Evolutionary conservation across 2,797 vertebrate species (phyloP).

Genomic region (Pelobates cultripes): DNA sequence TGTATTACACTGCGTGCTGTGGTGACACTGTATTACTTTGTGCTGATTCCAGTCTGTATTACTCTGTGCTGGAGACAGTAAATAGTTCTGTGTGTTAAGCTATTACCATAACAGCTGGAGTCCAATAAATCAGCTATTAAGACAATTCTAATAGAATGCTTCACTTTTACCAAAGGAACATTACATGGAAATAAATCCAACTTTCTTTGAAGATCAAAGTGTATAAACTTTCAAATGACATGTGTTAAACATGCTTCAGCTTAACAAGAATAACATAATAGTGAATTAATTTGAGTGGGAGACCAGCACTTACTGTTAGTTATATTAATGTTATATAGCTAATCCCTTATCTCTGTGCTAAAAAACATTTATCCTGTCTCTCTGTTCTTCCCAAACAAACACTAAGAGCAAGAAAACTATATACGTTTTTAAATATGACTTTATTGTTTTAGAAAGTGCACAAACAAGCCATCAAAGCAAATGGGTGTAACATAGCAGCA

Average conservation of each 20-base stretch:
- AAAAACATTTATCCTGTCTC: not conserved
- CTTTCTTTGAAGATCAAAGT: constrained; percentile 36
- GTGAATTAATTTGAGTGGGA: constrained; percentile 17
- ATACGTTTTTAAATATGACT: no score
- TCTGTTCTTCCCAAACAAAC: no score
- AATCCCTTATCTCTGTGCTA: not conserved
- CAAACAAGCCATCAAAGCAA: no score
- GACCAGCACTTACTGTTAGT: constrained; percentile 19
- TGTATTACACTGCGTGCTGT: no score
- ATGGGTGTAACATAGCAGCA: no score
- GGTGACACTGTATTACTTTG: no score
- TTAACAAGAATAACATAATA: constrained; percentile 28
- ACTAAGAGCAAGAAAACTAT: no score
- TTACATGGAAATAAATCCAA: not conserved
- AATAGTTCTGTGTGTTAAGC: no score
- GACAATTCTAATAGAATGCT: not conserved
- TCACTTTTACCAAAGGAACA: not conserved
- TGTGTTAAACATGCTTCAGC: constrained; percentile 16
- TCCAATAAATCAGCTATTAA: not conserved
- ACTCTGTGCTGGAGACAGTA: no score
- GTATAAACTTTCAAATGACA: not conserved
- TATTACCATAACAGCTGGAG: not conserved
- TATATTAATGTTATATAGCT: constrained; percentile 13
- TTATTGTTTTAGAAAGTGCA: no score
- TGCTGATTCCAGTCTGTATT: no score